Conservation (phyloP, 2,888 invertebrate genomes). For the Punctoribates punctum region DNA sequence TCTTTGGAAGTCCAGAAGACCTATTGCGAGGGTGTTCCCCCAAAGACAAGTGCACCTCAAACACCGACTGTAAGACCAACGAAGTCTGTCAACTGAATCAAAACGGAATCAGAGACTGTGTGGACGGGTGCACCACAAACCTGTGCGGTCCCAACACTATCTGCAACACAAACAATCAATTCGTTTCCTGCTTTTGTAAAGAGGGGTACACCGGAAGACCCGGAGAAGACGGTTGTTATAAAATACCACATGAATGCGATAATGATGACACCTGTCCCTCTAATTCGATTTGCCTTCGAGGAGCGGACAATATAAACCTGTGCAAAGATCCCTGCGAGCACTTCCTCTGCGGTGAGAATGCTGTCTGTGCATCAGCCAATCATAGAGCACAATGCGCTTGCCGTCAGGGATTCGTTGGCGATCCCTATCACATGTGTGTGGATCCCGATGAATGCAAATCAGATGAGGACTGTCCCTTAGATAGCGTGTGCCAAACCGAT, state of each 20-base stretch:
- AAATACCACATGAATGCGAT: conserved; percentile 45
- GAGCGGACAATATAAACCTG: conserved; percentile 39
- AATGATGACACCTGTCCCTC: conserved; percentile 47
- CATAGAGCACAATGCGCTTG: conserved; percentile 75
- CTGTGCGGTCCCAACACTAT: conserved; percentile 77
- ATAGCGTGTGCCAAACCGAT: conserved; percentile 65
- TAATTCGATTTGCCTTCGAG: conserved; percentile 44
- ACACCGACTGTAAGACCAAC: conserved; percentile 61
- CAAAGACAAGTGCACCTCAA: conserved; percentile 65
- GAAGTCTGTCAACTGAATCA: conserved; percentile 65
- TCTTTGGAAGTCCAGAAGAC: conserved; percentile 84
- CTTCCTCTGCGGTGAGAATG: conserved; percentile 56
- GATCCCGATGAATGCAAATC: conserved; percentile 60
- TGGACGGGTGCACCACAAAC: conserved; percentile 48
- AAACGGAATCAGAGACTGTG: conserved; percentile 48
- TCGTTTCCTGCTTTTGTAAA: conserved; percentile 79
- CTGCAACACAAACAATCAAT: conserved; percentile 71
- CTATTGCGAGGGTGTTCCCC: conserved; percentile 80
- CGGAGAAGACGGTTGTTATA: conserved; percentile 48
- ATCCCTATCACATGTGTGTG: conserved; percentile 48
- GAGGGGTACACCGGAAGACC: conserved; percentile 77
- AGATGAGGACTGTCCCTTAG: conserved; percentile 74
- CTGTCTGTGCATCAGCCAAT: conserved; percentile 68
- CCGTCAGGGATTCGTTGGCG: conserved; percentile 62
- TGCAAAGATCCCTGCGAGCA: conserved; percentile 48